Evolutionary conservation across 2,888 invertebrate genomes (phyloP).

Genomic region (Volucella zonaria): DNA sequence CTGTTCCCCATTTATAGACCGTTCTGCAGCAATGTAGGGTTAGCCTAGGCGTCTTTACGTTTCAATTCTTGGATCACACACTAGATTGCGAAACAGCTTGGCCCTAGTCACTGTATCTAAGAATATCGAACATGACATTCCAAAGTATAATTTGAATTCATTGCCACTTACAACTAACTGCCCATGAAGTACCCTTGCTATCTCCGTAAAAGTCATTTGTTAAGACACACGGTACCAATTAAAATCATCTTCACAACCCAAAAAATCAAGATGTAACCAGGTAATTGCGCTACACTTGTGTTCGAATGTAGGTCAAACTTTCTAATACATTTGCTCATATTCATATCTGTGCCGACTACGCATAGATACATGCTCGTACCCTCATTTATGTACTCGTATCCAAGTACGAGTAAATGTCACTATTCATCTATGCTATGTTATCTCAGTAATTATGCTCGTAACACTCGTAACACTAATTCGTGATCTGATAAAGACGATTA

Average conservation of each 20-base stretch:
- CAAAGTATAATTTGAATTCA: too few relatives aligned
- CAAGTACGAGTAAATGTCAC: neutral
- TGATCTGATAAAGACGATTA: constrained; percentile 43
- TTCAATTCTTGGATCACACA: too few relatives aligned
- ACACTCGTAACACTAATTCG: constrained; percentile 5
- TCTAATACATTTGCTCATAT: neutral
- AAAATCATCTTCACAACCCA: neutral
- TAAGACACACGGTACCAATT: too few relatives aligned
- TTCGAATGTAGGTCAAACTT: constrained; percentile 26
- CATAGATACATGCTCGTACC: neutral
- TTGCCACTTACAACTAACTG: too few relatives aligned
- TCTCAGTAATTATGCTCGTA: constrained; percentile 4
- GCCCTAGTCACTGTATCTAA: too few relatives aligned
- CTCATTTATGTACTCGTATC: neutral
- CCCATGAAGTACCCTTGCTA: too few relatives aligned
- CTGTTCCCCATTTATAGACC: too few relatives aligned
- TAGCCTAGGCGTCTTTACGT: too few relatives aligned
- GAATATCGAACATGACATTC: too few relatives aligned
- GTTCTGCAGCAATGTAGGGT: too few relatives aligned
- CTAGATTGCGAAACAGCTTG: too few relatives aligned
- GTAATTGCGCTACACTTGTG: neutral
- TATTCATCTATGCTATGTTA: neutral
- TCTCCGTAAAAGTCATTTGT: too few relatives aligned
- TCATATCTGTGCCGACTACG: neutral
- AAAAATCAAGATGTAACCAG: constrained; percentile 4